Conservation (phyloP, 2,888 invertebrate genomes). For the Dynastes tityus region DNA sequence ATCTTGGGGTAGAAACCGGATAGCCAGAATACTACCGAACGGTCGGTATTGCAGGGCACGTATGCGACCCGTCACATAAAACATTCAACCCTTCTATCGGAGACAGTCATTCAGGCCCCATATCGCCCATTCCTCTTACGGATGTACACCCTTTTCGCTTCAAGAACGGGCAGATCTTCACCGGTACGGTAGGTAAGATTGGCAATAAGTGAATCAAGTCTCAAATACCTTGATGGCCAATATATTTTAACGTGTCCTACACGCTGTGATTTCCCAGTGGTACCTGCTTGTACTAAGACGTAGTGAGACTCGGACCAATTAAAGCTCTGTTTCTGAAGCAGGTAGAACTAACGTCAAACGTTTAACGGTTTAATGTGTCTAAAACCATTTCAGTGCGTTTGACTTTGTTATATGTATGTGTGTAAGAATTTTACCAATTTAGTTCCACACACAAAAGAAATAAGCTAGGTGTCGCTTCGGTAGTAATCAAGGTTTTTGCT, state of each 20-base stretch:
- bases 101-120: conserved; percentile 32
- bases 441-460: no score
- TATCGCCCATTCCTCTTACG: conserved; percentile 39
- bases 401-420: no score
- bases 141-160: conserved; percentile 11
- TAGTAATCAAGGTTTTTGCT: no score
- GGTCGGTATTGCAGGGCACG: conserved; percentile 27
- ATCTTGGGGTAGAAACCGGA: conserved; percentile 17
- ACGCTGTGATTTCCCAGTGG: conserved; percentile 43
- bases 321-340: conserved; percentile 10
- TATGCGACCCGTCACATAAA: conserved; percentile 44
- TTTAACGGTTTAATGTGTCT: background rate
- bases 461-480: no score
- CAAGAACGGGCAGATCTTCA: conserved; percentile 19
- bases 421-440: no score
- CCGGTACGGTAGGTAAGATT: conserved; percentile 30
- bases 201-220: conserved; percentile 43
- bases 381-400: no score
- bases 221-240: conserved; percentile 41
- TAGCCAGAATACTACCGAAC: conserved; percentile 32
- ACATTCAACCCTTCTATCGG: conserved; percentile 43
- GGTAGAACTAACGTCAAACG: conserved; percentile 18
- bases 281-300: conserved; percentile 23
- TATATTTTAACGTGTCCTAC: conserved; percentile 42
- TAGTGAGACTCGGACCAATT: conserved; percentile 29